Percentiles rank a stretch among this genome's conserved stretches.
These are phyloP conservation scores for Axinella damicornis DNA, from an alignment of 37 sponge, comb jelly and placozoan genomes.

Conservation along the genomic window DNA sequence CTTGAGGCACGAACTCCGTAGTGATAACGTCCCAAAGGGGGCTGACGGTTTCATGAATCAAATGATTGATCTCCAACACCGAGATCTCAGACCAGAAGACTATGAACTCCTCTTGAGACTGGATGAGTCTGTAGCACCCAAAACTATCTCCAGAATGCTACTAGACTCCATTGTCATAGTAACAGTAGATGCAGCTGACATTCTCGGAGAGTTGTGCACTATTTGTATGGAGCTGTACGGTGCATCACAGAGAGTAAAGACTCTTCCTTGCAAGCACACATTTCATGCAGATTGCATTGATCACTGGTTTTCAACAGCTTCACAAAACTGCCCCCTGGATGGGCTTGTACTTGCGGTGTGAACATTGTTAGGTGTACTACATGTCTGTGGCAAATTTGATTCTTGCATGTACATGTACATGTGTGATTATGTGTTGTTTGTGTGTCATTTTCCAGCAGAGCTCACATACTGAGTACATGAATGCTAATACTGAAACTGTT, in stretches of 20 bases:
- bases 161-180: background rate
- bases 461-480: too few species aligned
- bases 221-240: slow-evolving; percentile 50
- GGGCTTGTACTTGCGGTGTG: slow-evolving; percentile 26
- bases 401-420: too few species aligned
- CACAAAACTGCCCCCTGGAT: slow-evolving; percentile 51
- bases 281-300: slow-evolving; percentile 52
- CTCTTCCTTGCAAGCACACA: slow-evolving; percentile 34
- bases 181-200: background rate
- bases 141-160: slow-evolving; percentile 28
- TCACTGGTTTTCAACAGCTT: slow-evolving; percentile 32
- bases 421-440: too few species aligned
- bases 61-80: slow-evolving; percentile 31
- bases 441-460: too few species aligned
- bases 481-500: too few species aligned
- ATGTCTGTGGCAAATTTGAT: too few species aligned
- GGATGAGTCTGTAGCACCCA: slow-evolving; percentile 36
- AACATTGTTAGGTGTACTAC: too few species aligned
- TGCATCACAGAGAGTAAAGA: slow-evolving; percentile 14
- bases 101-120: slow-evolving; percentile 40
- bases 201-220: slow-evolving; percentile 35
- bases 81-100: slow-evolving; percentile 60
- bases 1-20: slow-evolving; percentile 9
- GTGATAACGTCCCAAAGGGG: slow-evolving; percentile 3
- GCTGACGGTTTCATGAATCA: background rate